phyloP scores from a whole-genome alignment of 1,140 invertebrate species.

The Camponotus pennsylvanicus region DNA sequence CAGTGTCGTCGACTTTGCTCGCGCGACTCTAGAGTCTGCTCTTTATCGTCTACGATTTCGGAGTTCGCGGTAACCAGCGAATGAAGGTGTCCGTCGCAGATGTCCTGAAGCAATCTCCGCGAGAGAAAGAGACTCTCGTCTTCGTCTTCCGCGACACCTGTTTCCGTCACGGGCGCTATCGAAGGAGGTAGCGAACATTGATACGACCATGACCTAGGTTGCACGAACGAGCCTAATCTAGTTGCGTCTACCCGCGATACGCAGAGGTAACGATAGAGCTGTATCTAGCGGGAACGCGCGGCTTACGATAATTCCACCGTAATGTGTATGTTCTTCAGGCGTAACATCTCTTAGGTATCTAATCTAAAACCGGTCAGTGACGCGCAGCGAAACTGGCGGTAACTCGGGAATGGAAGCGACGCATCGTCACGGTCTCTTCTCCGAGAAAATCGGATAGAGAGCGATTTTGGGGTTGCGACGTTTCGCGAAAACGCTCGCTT shows the following conservation, averaged over 20 bases:
- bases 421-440: not conserved
- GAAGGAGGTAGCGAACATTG: conserved; percentile 61
- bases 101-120: not conserved
- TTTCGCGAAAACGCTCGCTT: no score
- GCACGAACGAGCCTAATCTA: conserved; percentile 78
- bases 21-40: not conserved
- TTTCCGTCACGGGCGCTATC: conserved; percentile 61
- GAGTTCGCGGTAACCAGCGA: not conserved
- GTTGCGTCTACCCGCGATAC: conserved; percentile 83
- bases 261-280: conserved; percentile 76
- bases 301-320: conserved; percentile 78
- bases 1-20: not conserved
- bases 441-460: not conserved
- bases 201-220: conserved; percentile 82
- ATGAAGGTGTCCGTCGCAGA: not conserved
- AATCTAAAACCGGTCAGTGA: conserved; percentile 72
- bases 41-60: conserved; percentile 51
- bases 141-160: conserved; percentile 30
- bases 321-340: conserved; percentile 69
- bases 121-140: not conserved
- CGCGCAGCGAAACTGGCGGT: not conserved
- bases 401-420: not conserved
- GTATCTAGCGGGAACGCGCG: conserved; percentile 74
- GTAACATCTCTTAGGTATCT: conserved; percentile 74
- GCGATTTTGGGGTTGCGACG: not conserved